Percentiles rank a stretch among this genome's conserved stretches.
phyloP scores from a whole-genome alignment of 2,888 invertebrate species.

The Acleris literana region DNA sequence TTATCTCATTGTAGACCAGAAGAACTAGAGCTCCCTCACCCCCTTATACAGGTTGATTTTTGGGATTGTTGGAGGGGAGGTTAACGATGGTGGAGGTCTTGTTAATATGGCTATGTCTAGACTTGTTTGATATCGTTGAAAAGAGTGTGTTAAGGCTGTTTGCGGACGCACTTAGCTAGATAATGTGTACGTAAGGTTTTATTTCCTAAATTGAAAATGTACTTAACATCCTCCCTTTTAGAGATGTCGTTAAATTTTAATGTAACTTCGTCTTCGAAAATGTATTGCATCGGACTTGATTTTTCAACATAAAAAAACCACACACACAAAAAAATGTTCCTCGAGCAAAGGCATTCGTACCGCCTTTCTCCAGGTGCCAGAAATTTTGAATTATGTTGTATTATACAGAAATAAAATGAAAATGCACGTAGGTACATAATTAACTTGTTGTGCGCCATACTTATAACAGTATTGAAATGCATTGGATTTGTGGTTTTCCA shows the following conservation, averaged over 20 bases:
- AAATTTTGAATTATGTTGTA: no score
- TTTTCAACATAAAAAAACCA: no score
- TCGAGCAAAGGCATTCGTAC: no score
- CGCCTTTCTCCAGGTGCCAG: no score
- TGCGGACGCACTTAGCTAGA: conserved; percentile 69
- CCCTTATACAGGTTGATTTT: conserved; percentile 20
- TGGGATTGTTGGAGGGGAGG: not conserved
- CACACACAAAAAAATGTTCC: no score
- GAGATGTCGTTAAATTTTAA: conserved; percentile 11
- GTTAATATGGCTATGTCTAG: conserved; percentile 56
- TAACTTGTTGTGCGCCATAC: no score
- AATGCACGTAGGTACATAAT: no score
- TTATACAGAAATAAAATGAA: no score
- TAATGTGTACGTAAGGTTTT: conserved; percentile 60
- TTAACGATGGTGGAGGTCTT: conserved; percentile 43
- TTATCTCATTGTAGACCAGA: conserved; percentile 57
- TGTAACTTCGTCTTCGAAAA: not conserved
- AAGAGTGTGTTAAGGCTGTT: conserved; percentile 71
- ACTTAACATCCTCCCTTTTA: conserved; percentile 39
- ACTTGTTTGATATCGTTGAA: conserved; percentile 73
- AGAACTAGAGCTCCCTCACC: conserved; percentile 44
- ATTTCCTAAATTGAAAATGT: conserved; percentile 48
- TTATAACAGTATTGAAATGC: no score
- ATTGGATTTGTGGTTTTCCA: no score
- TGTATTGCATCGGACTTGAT: no score